These are phyloP conservation scores for Digitonthophagus gazella DNA, from an alignment of 2,888 invertebrate genomes.

Conservation along the genomic window DNA sequence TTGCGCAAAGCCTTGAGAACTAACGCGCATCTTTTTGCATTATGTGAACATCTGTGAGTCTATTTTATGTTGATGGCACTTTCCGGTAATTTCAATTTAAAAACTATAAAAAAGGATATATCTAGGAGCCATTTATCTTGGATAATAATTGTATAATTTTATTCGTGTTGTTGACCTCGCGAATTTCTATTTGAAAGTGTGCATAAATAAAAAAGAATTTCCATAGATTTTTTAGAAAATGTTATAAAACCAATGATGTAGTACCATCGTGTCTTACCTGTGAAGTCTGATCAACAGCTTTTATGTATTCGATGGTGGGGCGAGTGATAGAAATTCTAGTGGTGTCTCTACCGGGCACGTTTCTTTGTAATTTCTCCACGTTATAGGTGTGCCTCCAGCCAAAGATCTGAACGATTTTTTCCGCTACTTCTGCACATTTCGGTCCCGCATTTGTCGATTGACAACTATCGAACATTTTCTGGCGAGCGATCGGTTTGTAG, in stretches of 20 bases:
- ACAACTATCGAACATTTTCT: slow-evolving; percentile 44
- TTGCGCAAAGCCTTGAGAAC: background rate
- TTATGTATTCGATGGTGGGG: slow-evolving; percentile 38
- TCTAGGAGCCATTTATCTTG: too few relatives aligned
- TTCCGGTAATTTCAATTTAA: background rate
- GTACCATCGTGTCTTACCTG: slow-evolving; percentile 36
- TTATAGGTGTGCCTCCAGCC: slow-evolving; percentile 80
- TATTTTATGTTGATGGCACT: background rate
- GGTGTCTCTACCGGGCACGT: slow-evolving; percentile 54
- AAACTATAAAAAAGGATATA: too few relatives aligned
- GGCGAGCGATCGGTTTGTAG: background rate
- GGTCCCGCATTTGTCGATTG: slow-evolving; percentile 48
- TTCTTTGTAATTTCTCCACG: slow-evolving; percentile 72
- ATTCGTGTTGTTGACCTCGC: background rate
- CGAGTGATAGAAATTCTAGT: slow-evolving; percentile 54
- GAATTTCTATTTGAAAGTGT: too few relatives aligned
- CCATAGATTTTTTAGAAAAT: background rate
- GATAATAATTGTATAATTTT: too few relatives aligned
- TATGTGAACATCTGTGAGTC: background rate
- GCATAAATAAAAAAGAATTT: too few relatives aligned
- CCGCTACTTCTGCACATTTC: slow-evolving; percentile 73
- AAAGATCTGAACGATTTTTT: slow-evolving; percentile 73
- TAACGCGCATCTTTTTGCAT: background rate
- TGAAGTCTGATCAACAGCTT: slow-evolving; percentile 22
- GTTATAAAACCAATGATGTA: too few relatives aligned